phyloP scores from a whole-genome alignment of 2,113 vertebrate genomes.

The Amia ocellicauda region DNA sequence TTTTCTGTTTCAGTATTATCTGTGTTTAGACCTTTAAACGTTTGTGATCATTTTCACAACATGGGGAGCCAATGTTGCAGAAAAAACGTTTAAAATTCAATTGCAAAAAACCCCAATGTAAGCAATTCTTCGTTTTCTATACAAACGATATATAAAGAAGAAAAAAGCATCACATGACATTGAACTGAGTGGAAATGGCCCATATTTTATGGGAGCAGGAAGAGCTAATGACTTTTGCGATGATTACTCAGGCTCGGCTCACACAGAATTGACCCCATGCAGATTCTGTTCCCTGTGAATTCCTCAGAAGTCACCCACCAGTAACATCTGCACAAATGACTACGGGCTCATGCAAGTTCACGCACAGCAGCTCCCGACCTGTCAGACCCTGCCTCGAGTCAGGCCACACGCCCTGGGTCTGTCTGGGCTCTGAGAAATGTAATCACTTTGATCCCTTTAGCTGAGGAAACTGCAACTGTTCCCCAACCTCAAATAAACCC shows the following conservation, averaged over 20 bases:
- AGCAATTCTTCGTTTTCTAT: too few relatives aligned
- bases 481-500: neutral
- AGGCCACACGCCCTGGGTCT: neutral
- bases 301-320: neutral
- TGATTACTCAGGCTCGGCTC: neutral
- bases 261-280: conserved; percentile 1
- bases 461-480: conserved; percentile 6
- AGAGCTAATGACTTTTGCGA: neutral
- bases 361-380: conserved; percentile 5
- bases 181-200: too few relatives aligned
- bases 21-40: too few relatives aligned
- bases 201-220: neutral
- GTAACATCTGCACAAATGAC: neutral
- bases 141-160: too few relatives aligned
- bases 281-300: conserved; percentile 1
- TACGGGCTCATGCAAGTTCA: conserved; percentile 1
- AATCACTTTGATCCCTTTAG: conserved; percentile 20
- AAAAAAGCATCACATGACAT: too few relatives aligned
- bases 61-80: too few relatives aligned
- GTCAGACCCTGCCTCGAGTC: neutral
- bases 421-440: neutral
- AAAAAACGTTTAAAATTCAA: too few relatives aligned
- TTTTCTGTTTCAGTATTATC: too few relatives aligned
- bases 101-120: too few relatives aligned
- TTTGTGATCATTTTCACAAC: too few relatives aligned